Evolutionary conservation across 2,797 vertebrate species (phyloP), one percentile per base, ranked within the genome.

Genomic region (Anguilla obscura): DNA sequence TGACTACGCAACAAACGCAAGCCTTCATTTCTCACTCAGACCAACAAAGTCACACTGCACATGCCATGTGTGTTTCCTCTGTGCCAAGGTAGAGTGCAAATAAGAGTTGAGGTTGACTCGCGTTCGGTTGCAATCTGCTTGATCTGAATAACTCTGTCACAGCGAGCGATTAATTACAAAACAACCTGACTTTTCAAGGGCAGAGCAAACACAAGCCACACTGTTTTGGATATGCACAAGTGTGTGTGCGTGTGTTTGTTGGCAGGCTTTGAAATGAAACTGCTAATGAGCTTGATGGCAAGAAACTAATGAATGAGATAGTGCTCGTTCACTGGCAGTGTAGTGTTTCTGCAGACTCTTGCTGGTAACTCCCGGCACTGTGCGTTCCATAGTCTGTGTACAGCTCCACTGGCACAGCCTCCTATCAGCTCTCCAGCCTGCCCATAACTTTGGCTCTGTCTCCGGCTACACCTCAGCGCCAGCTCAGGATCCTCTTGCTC

Each of bases 61-160:
- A 36, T 36, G n/a, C 27, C 71, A 36, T 36, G 71, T 30, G 27
- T 24, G 16, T 80, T 86, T 91, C 92, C 58, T 92, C 90, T 90
- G 89, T 90, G 91, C 90, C 92, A 87, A 90, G 90, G 90, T 86
- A 91, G 92, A 92, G 91, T 88, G 84, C 63, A 88, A 87, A 90
- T 88, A 83, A 87, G 63, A 87, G 56, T 86, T 85, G 54, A 89
- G 82, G 79, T 58, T 87, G 84, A 69, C 79, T 30, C 24, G 54
- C 80, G 48, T 33, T 84, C 87, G 82, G 86, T 69, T 58, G 84
- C 66, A 88, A 86, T 36, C 12, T 85, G 83, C 33, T 87, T 85
- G 76, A 90, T 91, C 90, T 89, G 58, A 27, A 56, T 69, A 89
- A 79, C 66, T 48, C 36, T 12, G 33, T 85, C 84, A 87, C 89